Base-by-base conservation (phyloP, 2,113 vertebrate species). In the Takifugu bimaculatus region DNA sequence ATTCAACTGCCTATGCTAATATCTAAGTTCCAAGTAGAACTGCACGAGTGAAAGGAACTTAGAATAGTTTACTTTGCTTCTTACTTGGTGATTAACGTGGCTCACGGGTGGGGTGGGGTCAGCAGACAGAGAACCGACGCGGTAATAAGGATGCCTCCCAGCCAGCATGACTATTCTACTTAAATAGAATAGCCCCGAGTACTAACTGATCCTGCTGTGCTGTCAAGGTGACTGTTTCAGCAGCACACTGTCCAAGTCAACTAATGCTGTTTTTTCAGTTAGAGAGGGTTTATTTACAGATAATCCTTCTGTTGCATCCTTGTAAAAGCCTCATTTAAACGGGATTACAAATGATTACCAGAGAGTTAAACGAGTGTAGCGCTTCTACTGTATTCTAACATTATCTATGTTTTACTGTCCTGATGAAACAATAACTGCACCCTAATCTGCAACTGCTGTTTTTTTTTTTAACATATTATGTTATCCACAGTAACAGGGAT, bases 91-190 rank as follows among this genome's bases (percentile, higher is more conserved):
- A 69, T 48, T 20, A 45, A 65, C 27, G 60, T 29, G 47, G 11
- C 56, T 49, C 35, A 14, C 26, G 57, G 32, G 26, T 35, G 43
- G 10, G 66, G 54, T 47, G 26, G 13, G 35, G 14, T 26, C 11
- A 14, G 50, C 49, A 15, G 49, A 20, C 44, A 50, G 69, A 52
- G 47, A 14, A 55, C 12, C 51, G 39, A 57, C 3, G 2, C n/a
- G 43, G 70, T 20, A 61, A 42, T 62, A 42, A 77, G 54, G 61
- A 60, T 26, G 53, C 44, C 65, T 54, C 5, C 42, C 25, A 68
- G 66, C 53, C 15, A 4, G 5, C 6, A 48, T 42, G 42, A 60
- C 54, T 77, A 63, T 71, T 71, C 54, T 77, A 63, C 68, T 71
- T 68, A 78, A 77, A 81, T 1, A 25, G 2, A 26, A 14, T 27